Conservation (phyloP, 2,113 vertebrate genomes). For the Neolamprologus ventralis region DNA sequence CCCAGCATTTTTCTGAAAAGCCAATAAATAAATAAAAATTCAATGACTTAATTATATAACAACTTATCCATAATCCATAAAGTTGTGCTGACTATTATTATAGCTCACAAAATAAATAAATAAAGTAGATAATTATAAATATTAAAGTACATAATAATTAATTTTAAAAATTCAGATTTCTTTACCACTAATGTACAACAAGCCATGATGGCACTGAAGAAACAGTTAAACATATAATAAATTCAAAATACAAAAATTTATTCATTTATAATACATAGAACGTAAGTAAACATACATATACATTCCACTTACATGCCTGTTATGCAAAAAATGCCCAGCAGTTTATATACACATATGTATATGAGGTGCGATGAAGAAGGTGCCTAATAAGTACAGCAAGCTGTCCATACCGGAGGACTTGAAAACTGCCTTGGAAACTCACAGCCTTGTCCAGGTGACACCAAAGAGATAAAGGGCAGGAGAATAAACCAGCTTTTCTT, state of each 20-base stretch:
- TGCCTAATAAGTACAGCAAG: neutral
- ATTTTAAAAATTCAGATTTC: neutral
- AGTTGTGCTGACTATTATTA: neutral
- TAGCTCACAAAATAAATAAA: neutral
- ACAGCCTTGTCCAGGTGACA: neutral
- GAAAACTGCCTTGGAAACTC: neutral
- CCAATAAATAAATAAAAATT: neutral
- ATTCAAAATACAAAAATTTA: neutral
- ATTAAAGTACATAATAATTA: neutral
- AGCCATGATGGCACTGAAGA: neutral
- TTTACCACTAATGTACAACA: neutral
- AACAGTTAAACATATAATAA: neutral
- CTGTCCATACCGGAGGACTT: neutral
- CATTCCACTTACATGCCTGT: neutral
- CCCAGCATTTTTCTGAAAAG: neutral
- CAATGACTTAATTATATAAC: neutral
- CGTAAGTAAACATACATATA: neutral
- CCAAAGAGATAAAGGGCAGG: neutral
- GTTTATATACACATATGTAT: neutral
- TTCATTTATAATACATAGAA: neutral
- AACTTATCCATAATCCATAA: neutral
- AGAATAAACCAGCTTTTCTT: neutral
- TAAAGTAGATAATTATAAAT: neutral
- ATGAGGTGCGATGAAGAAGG: neutral
- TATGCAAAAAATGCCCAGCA: neutral